Conservation (phyloP, 1,140 invertebrate species). For the Ceratina japonica region DNA sequence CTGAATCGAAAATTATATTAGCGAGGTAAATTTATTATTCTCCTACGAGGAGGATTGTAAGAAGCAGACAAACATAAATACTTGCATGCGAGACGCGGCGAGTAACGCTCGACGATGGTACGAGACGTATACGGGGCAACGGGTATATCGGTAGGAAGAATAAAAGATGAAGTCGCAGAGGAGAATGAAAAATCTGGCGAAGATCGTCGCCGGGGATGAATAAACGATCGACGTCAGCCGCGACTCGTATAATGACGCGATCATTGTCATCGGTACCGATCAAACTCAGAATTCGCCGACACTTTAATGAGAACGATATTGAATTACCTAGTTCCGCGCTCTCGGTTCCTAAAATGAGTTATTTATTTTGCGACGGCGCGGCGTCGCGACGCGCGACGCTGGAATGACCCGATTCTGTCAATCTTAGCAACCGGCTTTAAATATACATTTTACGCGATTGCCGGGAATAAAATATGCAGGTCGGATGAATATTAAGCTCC, state of each 20-base stretch:
- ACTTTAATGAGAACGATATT: conserved; percentile 73
- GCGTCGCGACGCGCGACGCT: conserved; percentile 71
- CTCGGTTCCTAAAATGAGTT: conserved; percentile 73
- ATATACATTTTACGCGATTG: conserved; percentile 73
- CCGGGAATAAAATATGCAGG: conserved; percentile 70
- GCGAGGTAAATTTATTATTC: too few species aligned
- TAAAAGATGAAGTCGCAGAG: not conserved
- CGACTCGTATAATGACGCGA: conserved; percentile 45
- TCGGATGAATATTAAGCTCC: conserved; percentile 65
- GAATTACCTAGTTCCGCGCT: conserved; percentile 72
- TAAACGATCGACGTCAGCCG: conserved; percentile 35
- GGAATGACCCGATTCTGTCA: conserved; percentile 76
- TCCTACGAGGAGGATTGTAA: too few species aligned
- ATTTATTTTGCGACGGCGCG: conserved; percentile 72
- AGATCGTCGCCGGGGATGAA: conserved; percentile 14
- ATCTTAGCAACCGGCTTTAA: conserved; percentile 72
- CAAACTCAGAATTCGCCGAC: conserved; percentile 61
- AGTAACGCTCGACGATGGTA: too few species aligned
- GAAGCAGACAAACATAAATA: too few species aligned
- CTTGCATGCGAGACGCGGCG: too few species aligned
- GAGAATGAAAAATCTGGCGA: not conserved
- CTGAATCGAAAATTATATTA: too few species aligned
- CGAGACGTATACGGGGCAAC: too few species aligned
- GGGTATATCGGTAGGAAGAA: too few species aligned
- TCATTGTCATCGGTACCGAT: conserved; percentile 56